Conservation (phyloP, 2,113 vertebrate species). For the Poicephalus meyeri region DNA sequence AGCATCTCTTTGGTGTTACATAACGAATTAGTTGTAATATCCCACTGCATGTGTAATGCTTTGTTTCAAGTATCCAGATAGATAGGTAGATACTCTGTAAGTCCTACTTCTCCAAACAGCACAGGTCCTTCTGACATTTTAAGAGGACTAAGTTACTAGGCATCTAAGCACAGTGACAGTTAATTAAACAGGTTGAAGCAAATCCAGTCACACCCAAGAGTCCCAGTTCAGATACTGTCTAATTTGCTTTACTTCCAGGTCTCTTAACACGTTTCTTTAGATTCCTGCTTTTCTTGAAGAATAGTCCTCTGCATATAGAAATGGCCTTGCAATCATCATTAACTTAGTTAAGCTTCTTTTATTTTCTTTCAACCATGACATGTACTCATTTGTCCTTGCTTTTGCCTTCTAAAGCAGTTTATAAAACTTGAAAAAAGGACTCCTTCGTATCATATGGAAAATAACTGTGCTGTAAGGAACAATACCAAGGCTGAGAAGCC, state of each 20-base stretch:
- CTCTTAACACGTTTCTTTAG: not conserved
- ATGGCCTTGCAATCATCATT: not conserved
- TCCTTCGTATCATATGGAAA: slow-evolving; percentile 66
- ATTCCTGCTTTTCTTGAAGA: not conserved
- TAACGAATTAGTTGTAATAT: not conserved
- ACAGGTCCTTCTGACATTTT: not conserved
- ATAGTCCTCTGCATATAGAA: not conserved
- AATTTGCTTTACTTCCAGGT: not conserved
- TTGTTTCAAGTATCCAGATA: not conserved
- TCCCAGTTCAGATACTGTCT: not conserved
- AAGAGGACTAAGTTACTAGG: not conserved
- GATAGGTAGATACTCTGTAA: not conserved
- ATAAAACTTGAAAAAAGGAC: slow-evolving; percentile 56
- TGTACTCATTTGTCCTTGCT: slow-evolving; percentile 58
- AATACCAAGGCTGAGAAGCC: slow-evolving; percentile 71
- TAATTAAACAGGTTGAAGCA: not conserved
- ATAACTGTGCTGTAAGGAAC: slow-evolving; percentile 55
- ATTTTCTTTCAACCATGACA: slow-evolving; percentile 60
- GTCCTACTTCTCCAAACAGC: not conserved
- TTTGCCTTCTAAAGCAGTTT: slow-evolving; percentile 55
- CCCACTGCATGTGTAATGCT: not conserved
- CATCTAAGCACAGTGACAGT: not conserved
- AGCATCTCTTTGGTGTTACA: not conserved
- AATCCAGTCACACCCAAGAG: not conserved
- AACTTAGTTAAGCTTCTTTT: slow-evolving; percentile 30